Evolutionary conservation across 2,888 invertebrate genomes (phyloP), one percentile per base, ranked within the genome.

Genomic region (Conistra vaccinii): DNA sequence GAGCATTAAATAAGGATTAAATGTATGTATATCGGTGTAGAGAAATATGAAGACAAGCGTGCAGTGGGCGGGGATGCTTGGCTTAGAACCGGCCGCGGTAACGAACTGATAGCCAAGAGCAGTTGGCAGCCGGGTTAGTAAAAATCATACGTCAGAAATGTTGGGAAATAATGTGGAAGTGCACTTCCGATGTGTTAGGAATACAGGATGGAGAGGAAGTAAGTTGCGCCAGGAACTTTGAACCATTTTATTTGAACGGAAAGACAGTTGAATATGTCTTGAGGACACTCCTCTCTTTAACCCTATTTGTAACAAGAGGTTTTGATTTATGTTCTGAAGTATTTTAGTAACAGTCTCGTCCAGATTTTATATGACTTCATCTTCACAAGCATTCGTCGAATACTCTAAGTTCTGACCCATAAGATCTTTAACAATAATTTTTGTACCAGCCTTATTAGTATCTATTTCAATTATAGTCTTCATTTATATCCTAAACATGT

Each of bases 81-180:
- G 91, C 91, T 89, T 88, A 84, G 82, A 79, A 81, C 87, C 85
- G 76, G 79, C 85, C 84, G 86, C 88, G 87, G 86, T 87, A 86
- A 87, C 89, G 86, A 85, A 81, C 77, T 85, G 88, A 90, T 88
- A 89, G 89, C 90, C 92, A 90, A 91, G 87, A 89, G 83, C 74
- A 88, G 89, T 91, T 91, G 92, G 91, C 92, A 91, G 81, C 81
- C 55, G 80, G 78, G 82, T 79, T 78, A 71, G 71, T 83, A 78
- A 85, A 89, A 89, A 85, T 87, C 83, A 87, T 86, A 83, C 78
- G 73, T 81, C 81, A 79, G 84, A 89, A 84, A 85, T 86, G 84
- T 87, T 85, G 75, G 69, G 73, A 73, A 84, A 81, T 81, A 76
- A 76, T 76, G 76, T 74, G 81, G 73, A 72, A 80, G 81, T 71